phyloP scores from a whole-genome alignment of 1,140 invertebrate genomes.

The Drosophila murphyi region DNA sequence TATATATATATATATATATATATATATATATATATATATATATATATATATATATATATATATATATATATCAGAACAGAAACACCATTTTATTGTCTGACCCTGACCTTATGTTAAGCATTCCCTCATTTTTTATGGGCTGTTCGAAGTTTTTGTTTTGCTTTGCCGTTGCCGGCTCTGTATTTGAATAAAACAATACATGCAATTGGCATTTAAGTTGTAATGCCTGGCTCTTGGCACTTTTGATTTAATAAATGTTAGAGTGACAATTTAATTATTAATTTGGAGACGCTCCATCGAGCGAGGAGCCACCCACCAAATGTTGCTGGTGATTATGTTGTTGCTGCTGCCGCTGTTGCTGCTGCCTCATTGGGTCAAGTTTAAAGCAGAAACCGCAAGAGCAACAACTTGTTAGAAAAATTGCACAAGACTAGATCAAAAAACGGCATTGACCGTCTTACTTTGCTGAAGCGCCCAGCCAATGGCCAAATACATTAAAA shows the following conservation, averaged over 20 bases:
- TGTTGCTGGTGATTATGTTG: background rate
- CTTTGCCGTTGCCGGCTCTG: too few species aligned
- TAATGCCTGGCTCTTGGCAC: background rate
- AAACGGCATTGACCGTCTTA: conserved; percentile 82
- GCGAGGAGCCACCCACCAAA: conserved; percentile 29
- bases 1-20: too few species aligned
- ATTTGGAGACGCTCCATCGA: conserved; percentile 14
- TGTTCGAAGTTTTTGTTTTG: too few species aligned
- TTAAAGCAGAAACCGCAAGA: conserved; percentile 45
- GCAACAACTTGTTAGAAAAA: conserved; percentile 59
- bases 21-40: too few species aligned
- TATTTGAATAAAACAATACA: too few species aligned
- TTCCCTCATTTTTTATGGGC: too few species aligned
- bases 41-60: too few species aligned
- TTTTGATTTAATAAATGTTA: background rate
- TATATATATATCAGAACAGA: too few species aligned
- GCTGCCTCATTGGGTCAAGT: conserved; percentile 70
- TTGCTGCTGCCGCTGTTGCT: conserved; percentile 7
- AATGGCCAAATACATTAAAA: conserved; percentile 49
- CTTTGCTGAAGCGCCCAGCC: conserved; percentile 38
- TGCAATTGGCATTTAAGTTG: background rate
- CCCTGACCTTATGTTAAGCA: too few species aligned
- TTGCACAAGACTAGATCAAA: conserved; percentile 76
- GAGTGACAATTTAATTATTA: conserved; percentile 6
- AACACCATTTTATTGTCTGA: too few species aligned